phyloP scores from a whole-genome alignment of 2,797 vertebrate species.

The Brotogeris chrysoptera region DNA sequence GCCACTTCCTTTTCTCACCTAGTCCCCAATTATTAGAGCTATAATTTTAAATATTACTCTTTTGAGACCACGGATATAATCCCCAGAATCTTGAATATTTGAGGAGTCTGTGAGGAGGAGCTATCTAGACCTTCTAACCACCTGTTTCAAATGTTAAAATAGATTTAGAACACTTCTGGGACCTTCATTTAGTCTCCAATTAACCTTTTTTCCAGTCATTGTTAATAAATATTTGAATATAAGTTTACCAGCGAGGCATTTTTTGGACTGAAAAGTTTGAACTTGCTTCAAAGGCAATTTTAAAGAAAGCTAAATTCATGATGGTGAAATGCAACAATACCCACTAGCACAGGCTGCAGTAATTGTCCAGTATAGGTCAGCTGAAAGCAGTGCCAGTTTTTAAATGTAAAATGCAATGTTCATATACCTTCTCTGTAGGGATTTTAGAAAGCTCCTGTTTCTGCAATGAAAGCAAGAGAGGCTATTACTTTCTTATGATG shows the following conservation, averaged over 20 bases:
- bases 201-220: constrained; percentile 32
- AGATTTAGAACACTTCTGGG: not conserved
- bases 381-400: not conserved
- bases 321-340: not conserved
- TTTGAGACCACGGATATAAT: not conserved
- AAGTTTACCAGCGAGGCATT: not conserved
- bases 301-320: not conserved
- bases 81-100: not conserved
- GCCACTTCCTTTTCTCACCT: not conserved
- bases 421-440: not conserved
- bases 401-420: not conserved
- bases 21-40: not conserved
- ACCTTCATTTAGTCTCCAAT: constrained; percentile 1
- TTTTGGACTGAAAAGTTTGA: not conserved
- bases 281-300: not conserved
- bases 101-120: not conserved
- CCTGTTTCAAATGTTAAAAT: constrained; percentile 29
- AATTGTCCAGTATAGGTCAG: not conserved
- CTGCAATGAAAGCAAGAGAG: not conserved
- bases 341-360: not conserved
- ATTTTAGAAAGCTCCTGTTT: constrained; percentile 18
- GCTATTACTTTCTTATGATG: constrained; percentile 5
- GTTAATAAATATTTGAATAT: constrained; percentile 9
- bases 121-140: not conserved
- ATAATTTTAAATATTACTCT: not conserved